phyloP scores from a whole-genome alignment of 2,797 vertebrate genomes.

The Gallirallus australis region DNA sequence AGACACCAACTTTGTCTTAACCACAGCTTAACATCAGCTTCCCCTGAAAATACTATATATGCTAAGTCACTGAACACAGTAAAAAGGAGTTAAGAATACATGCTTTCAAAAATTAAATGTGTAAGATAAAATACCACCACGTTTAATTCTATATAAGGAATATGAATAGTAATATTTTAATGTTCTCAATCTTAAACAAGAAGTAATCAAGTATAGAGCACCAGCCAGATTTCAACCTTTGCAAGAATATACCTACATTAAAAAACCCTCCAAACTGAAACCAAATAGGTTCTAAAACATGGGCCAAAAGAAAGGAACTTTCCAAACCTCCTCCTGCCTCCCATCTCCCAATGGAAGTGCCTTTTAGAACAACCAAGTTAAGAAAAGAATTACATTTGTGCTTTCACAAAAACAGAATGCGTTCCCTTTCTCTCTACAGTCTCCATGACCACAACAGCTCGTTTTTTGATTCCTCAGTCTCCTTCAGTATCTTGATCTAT shows the following conservation, averaged over 20 bases:
- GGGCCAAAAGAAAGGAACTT: not conserved
- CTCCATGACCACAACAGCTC: not conserved
- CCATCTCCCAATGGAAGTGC: fast-evolving
- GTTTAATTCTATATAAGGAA: not conserved
- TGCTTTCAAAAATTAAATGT: not conserved
- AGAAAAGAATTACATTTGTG: not conserved
- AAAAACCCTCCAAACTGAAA: not conserved
- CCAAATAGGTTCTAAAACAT: not conserved
- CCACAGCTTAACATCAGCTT: not conserved
- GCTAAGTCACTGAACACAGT: not conserved
- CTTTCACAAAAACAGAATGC: not conserved
- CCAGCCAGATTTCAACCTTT: not conserved
- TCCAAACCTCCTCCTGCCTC: not conserved
- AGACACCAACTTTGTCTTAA: not conserved
- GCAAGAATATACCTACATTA: not conserved
- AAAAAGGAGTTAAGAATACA: not conserved
- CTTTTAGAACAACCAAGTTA: not conserved
- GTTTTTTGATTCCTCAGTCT: not conserved
- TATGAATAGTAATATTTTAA: not conserved
- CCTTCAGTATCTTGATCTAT: not conserved
- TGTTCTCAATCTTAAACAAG: not conserved
- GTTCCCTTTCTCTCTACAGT: not conserved
- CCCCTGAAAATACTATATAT: not conserved
- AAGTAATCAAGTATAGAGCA: not conserved
- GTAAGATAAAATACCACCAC: not conserved